Percentiles rank a stretch among this genome's conserved stretches.
Conservation (phyloP, 2,888 invertebrate species). For the Dolichopus griseipennis region DNA sequence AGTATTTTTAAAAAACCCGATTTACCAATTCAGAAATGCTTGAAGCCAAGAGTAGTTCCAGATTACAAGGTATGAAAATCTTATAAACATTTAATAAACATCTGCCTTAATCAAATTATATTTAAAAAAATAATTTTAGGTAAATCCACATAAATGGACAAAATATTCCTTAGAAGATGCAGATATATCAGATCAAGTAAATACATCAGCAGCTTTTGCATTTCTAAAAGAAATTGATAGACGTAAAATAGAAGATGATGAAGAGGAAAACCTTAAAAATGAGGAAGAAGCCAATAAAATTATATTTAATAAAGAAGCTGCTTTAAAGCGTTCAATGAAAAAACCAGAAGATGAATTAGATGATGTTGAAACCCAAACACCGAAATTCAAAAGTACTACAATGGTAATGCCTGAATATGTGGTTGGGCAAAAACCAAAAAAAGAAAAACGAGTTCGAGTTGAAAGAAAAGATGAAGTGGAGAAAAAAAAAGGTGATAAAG, state of each 20-base stretch:
- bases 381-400: constrained; percentile 58
- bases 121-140: constrained; percentile 44
- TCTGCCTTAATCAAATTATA: neutral
- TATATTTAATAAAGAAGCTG: constrained; percentile 39
- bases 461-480: constrained; percentile 10
- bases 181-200: constrained; percentile 70
- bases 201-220: constrained; percentile 67
- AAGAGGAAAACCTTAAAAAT: constrained; percentile 26
- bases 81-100: constrained; percentile 26
- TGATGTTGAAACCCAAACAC: constrained; percentile 38
- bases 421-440: constrained; percentile 56
- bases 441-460: constrained; percentile 41
- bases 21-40: constrained; percentile 52
- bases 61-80: constrained; percentile 43
- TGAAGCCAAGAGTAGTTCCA: constrained; percentile 45
- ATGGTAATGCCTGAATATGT: constrained; percentile 76
- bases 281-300: constrained; percentile 25
- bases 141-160: constrained; percentile 73
- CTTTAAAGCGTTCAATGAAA: constrained; percentile 31
- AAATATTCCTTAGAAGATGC: constrained; percentile 74
- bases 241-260: constrained; percentile 34
- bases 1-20: constrained; percentile 73
- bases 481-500: constrained; percentile 27
- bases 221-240: constrained; percentile 62
- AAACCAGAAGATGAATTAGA: constrained; percentile 30